phyloP scores from a whole-genome alignment of 2,113 vertebrate genomes.

The Tringa solitaria region DNA sequence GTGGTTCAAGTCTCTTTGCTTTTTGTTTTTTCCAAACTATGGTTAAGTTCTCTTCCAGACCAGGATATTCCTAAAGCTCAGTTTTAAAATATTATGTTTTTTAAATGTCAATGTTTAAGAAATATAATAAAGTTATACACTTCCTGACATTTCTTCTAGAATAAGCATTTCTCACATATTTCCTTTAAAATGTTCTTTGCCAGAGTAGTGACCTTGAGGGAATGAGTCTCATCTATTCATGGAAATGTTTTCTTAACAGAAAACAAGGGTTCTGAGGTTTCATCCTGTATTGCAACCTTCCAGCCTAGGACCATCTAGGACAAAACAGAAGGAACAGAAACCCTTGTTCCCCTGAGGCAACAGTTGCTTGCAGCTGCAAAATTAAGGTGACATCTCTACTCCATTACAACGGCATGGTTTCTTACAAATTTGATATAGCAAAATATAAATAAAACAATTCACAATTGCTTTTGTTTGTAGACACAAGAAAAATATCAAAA shows the following conservation, averaged over 20 bases:
- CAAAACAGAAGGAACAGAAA: not conserved
- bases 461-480: not conserved
- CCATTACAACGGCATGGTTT: not conserved
- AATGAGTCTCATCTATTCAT: not conserved
- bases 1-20: conserved; percentile 27
- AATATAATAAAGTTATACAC: not conserved
- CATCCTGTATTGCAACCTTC: not conserved
- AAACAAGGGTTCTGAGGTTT: not conserved
- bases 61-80: conserved; percentile 36
- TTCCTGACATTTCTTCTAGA: conserved; percentile 11
- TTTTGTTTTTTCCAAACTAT: conserved; percentile 52
- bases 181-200: not conserved
- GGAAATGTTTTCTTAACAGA: not conserved
- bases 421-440: not conserved
- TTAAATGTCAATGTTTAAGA: conserved; percentile 44
- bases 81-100: not conserved
- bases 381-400: not conserved
- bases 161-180: not conserved
- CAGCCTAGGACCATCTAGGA: not conserved
- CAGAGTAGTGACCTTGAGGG: not conserved
- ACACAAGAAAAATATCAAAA: not conserved
- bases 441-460: not conserved
- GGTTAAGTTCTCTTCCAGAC: conserved; percentile 7
- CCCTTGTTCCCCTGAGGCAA: not conserved
- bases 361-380: not conserved